Base-by-base conservation (phyloP, 1,140 invertebrate species). In the Piezodorus guildinii region DNA sequence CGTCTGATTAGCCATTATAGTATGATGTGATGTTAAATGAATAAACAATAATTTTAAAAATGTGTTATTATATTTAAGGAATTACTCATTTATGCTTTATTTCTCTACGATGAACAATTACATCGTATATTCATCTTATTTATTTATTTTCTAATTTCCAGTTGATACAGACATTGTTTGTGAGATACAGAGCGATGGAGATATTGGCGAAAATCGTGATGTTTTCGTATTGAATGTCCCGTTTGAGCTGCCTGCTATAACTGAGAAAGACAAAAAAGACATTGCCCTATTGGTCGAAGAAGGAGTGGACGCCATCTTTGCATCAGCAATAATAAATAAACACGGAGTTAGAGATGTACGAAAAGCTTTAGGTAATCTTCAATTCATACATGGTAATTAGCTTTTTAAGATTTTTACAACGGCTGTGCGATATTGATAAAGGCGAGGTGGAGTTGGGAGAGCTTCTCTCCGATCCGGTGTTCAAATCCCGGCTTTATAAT, bases 201-300 rank as follows among this genome's bases (percentile, higher is more conserved):
- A 70, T n/a, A 67, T 80, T 0, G 72, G 75, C 2, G 76, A 75
- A 6, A 71, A 72, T 43, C 75, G 75, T 60, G 74, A 77, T 63
- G 87, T 91, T 3, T 90, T 88, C 72, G 76, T 93, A 30, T 88
- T 88, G 14, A 86, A 87, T 46, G 82, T 85, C 8, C 77, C 82
- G 21, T 83, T 91, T 3, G 84, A 91, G 72, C 77, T 92, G 69
- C 88, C 88, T 0, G 84, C 85, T 61, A 86, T 90, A 14, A 87
- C 87, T 0, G 85, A 89, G 63, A 87, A 86, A 73, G 90, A 94
- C 70, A 84, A 82, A 70, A 67, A 79, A 59, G 86, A 89, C 73
- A 77, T 93, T 12, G 73, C 80, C 62, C 86, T 92, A 75, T 85
- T 84, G 67, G 79, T 90, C 16, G 79, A 87, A 68, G 79, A 87